phyloP scores from a whole-genome alignment of 2,113 vertebrate species.

The Chaetura pelagica region DNA sequence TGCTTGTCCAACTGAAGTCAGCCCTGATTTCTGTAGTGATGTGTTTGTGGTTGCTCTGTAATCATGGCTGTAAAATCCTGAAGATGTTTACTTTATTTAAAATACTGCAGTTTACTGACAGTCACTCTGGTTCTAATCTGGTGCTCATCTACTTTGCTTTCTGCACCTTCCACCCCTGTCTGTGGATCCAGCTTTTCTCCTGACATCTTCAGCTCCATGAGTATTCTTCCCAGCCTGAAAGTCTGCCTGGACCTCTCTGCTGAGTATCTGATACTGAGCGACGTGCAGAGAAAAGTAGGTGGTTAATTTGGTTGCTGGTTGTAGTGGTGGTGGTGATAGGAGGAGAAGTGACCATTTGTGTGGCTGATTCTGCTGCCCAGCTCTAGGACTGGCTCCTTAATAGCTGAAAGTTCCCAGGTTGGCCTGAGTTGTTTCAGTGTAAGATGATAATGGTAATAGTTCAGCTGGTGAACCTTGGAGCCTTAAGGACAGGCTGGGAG shows the following conservation, averaged over 20 bases:
- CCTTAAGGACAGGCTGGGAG: neutral
- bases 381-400: neutral
- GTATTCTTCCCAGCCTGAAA: constrained; percentile 89
- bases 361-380: neutral
- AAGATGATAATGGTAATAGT: neutral
- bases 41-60: neutral
- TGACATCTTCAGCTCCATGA: constrained; percentile 89
- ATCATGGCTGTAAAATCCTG: neutral
- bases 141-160: neutral
- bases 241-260: constrained; percentile 94
- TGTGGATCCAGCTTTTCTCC: constrained; percentile 86
- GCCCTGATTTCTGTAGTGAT: neutral
- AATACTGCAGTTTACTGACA: neutral
- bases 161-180: neutral
- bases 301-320: neutral
- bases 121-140: neutral
- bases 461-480: neutral
- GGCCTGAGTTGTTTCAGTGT: neutral
- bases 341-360: neutral
- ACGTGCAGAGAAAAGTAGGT: constrained; percentile 94
- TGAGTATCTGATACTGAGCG: constrained; percentile 93
- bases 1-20: neutral
- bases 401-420: neutral
- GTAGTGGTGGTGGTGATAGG: neutral
- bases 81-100: neutral